Base-by-base conservation (phyloP, 1,140 invertebrate species). In the Drosophila nannoptera region DNA sequence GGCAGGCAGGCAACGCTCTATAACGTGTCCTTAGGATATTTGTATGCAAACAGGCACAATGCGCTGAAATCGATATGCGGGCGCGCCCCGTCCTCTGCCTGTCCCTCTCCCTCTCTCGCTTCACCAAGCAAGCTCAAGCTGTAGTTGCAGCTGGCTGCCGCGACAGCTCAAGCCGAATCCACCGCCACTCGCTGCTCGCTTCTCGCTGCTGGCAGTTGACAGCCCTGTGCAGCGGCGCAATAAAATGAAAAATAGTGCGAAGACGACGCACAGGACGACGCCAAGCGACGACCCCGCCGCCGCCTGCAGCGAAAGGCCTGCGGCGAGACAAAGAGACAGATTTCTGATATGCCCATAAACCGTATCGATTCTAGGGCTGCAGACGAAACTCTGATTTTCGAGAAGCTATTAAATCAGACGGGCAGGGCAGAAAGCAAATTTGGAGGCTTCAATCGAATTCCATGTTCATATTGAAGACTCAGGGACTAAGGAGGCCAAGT, bases 41-140 rank as follows among this genome's bases (percentile, higher is more conserved):
- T 82, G 78, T 82, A 84, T 82, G 78, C 78, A 84, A 82, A 82
- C 75, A 69, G 75, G 73, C 77, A 82, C 75, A 82, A 82, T 82
- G 68, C 80, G 64, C 80, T 78, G 78, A 82, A 82, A 82, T 82
- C 78, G 78, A 82, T 82, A 82, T 82, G 78, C 78, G 78, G 78
- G 78, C 78, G 67, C 40, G 65, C 40, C 46, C 55, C 45, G 29
- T 22, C 22, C 22, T 22, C 22, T 22, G 22, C 22, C 22, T 22
- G 1, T 22, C 3, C 22, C 22, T 22, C 22, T 22, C 22, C 22
- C 22, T 22, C 22, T 22, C 22, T 3, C 22, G 22, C 22, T 22
- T 3, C 22, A 3, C 22, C 38, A 38, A 43, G 42, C 35, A 22
- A 62, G 40, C 38, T 33, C 36, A 62, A 65, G 70, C 71, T 77